Conservation (phyloP, 2,113 vertebrate species). For the Caracal caracal region DNA sequence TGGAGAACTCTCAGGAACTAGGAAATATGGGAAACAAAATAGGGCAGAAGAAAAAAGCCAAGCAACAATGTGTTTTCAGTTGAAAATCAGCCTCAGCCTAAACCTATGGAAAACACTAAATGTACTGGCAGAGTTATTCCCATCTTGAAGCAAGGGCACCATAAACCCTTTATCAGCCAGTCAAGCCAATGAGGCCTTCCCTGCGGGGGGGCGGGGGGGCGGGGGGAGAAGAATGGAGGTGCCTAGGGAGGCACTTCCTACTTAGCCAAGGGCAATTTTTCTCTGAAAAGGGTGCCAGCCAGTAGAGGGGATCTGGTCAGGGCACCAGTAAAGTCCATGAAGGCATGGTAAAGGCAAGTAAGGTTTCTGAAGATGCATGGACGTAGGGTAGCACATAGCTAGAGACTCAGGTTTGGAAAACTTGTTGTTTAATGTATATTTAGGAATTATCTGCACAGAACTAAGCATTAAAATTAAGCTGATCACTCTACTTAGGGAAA, state of each 20-base stretch:
- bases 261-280: not conserved
- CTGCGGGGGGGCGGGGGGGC: too few relatives aligned
- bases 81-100: not conserved
- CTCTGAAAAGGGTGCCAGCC: not conserved
- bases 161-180: not conserved
- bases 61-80: not conserved
- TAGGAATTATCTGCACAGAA: not conserved
- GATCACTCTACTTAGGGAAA: not conserved
- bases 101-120: not conserved
- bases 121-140: not conserved
- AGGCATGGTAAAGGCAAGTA: not conserved
- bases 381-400: not conserved
- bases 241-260: not conserved
- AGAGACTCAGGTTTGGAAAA: not conserved
- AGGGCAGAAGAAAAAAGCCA: not conserved
- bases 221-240: not conserved
- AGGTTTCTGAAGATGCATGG: not conserved
- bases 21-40: not conserved
- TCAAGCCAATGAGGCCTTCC: not conserved
- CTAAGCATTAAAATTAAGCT: not conserved
- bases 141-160: not conserved
- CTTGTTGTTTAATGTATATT: not conserved
- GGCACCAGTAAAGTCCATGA: not conserved
- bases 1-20: not conserved
- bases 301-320: not conserved